These are phyloP conservation scores for Epinotia brunnichana DNA, from an alignment of 2,888 invertebrate genomes.

Conservation along the genomic window DNA sequence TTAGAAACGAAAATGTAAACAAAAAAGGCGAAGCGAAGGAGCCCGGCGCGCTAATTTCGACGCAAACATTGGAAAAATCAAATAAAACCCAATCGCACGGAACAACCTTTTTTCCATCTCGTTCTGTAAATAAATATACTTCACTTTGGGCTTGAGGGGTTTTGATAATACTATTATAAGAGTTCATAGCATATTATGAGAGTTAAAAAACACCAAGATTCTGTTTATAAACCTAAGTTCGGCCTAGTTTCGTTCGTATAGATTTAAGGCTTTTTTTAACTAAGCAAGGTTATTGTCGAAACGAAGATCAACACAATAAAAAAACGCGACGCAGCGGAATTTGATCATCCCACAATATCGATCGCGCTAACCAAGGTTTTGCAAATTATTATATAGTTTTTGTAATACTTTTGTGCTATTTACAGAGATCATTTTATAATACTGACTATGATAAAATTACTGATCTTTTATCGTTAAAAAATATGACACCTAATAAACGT, in stretches of 20 bases:
- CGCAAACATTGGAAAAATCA: constrained; percentile 81
- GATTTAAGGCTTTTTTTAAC: too few relatives aligned
- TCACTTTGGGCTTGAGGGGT: constrained; percentile 53
- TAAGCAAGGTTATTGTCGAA: too few relatives aligned
- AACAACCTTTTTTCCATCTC: constrained; percentile 82
- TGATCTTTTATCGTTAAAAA: neutral
- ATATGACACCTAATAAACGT: neutral
- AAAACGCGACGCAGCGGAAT: too few relatives aligned
- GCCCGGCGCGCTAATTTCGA: constrained; percentile 73
- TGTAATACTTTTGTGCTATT: neutral
- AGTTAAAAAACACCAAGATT: neutral
- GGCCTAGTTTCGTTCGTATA: too few relatives aligned
- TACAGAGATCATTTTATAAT: neutral
- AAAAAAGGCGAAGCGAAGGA: constrained; percentile 53
- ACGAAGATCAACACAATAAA: too few relatives aligned
- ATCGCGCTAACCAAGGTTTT: too few relatives aligned
- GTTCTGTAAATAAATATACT: constrained; percentile 71
- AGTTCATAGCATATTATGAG: neutral
- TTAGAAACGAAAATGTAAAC: constrained; percentile 46
- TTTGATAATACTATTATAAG: constrained; percentile 66
- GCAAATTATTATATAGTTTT: too few relatives aligned
- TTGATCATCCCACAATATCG: too few relatives aligned
- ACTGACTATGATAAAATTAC: neutral
- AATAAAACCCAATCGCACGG: constrained; percentile 82
- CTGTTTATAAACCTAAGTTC: too few relatives aligned